A percentile compares a stretch with the other conserved stretches of the same genome.
Conservation (phyloP, 2,113 vertebrate genomes). For the Speoplatyrhinus poulsoni region DNA sequence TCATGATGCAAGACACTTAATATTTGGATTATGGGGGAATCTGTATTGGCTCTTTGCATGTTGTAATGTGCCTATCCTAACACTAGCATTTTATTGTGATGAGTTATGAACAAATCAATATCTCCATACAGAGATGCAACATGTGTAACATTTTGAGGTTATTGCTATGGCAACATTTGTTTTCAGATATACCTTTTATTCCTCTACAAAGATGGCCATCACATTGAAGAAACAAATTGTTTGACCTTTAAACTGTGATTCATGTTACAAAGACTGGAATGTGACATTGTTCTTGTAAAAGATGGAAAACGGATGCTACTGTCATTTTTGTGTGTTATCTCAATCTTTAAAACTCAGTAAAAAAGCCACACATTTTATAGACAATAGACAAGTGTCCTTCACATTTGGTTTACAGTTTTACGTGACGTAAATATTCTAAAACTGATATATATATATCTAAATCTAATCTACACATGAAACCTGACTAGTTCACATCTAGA, state of each 20-base stretch:
- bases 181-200: too few relatives aligned
- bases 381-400: background rate
- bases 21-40: too few relatives aligned
- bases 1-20: too few relatives aligned
- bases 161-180: too few relatives aligned
- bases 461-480: conserved; percentile 25
- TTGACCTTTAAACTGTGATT: conserved; percentile 28
- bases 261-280: conserved; percentile 49
- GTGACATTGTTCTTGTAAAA: conserved; percentile 32
- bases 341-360: conserved; percentile 17
- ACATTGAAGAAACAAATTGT: background rate
- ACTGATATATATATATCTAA: conserved; percentile 20
- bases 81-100: too few relatives aligned
- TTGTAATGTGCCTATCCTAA: too few relatives aligned
- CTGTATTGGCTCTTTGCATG: too few relatives aligned
- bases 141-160: too few relatives aligned
- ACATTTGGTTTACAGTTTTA: conserved; percentile 1
- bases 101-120: too few relatives aligned
- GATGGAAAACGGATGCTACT: background rate
- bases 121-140: too few relatives aligned
- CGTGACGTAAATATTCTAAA: background rate
- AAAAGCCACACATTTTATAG: background rate
- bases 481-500: conserved; percentile 4
- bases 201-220: background rate
- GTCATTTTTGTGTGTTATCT: conserved; percentile 7